These are phyloP conservation scores for Nephrotoma flavescens DNA, from an alignment of 2,888 invertebrate genomes.

Conservation along the genomic window DNA sequence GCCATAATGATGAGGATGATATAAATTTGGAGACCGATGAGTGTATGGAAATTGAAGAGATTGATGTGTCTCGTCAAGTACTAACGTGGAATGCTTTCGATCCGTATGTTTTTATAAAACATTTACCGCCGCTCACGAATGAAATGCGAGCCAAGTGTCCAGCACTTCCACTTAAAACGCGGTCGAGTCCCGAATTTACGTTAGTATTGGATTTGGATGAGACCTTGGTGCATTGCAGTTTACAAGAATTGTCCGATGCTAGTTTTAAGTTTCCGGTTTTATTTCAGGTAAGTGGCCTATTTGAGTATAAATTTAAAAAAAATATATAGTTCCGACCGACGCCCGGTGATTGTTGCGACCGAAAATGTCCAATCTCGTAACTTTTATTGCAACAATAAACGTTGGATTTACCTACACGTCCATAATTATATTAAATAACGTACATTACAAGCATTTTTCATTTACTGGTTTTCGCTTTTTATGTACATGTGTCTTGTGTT, in stretches of 20 bases:
- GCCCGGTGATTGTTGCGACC: too few relatives aligned
- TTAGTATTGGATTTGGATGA: constrained; percentile 68
- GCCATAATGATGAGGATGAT: constrained; percentile 9
- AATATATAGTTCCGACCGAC: too few relatives aligned
- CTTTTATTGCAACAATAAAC: too few relatives aligned
- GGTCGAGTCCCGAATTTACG: constrained; percentile 87
- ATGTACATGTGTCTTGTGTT: too few relatives aligned
- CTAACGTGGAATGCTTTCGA: constrained; percentile 66
- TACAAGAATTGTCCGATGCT: constrained; percentile 82
- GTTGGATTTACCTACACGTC: too few relatives aligned
- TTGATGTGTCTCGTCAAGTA: constrained; percentile 17
- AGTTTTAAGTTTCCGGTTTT: constrained; percentile 86
- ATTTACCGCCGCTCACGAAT: constrained; percentile 65
- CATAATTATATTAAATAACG: too few relatives aligned
- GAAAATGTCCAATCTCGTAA: too few relatives aligned
- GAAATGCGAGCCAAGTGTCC: constrained; percentile 50
- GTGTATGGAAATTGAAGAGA: constrained; percentile 18
- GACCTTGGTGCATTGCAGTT: constrained; percentile 88
- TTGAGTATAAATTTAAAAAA: not conserved
- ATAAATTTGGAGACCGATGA: constrained; percentile 15
- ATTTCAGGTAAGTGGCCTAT: constrained; percentile 44
- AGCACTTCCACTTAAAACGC: constrained; percentile 78
- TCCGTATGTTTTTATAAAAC: constrained; percentile 83
- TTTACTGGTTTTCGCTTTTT: too few relatives aligned
- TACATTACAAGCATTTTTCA: too few relatives aligned